Evolutionary conservation across 2,797 vertebrate genomes (phyloP).

Genomic region (Aulostomus chinensis): DNA sequence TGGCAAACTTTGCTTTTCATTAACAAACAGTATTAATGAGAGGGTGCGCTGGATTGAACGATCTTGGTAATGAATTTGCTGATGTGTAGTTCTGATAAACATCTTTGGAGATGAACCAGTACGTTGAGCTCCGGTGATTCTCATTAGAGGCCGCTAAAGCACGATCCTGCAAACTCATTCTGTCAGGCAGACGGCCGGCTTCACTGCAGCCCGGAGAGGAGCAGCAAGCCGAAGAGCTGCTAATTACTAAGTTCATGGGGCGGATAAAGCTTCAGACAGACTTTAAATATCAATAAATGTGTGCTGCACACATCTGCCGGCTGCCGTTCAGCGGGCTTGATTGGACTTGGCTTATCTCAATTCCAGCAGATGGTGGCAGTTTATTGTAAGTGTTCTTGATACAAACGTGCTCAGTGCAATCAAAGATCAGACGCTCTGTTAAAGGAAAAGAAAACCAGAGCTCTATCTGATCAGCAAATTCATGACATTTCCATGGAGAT

Average conservation of each 20-base stretch:
- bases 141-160: constrained; percentile 19
- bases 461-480: constrained; percentile 31
- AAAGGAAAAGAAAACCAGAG: constrained; percentile 35
- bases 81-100: constrained; percentile 10
- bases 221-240: constrained; percentile 57
- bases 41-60: background rate
- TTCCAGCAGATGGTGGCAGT: constrained; percentile 71
- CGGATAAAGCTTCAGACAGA: constrained; percentile 50
- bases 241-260: constrained; percentile 69
- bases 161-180: constrained; percentile 24
- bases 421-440: constrained; percentile 36
- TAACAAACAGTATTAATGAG: too few relatives aligned
- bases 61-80: background rate
- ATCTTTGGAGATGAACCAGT: constrained; percentile 9
- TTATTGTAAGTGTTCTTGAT: constrained; percentile 65
- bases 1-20: background rate
- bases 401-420: constrained; percentile 21
- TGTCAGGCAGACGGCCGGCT: constrained; percentile 35
- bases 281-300: constrained; percentile 70
- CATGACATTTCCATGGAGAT: constrained; percentile 42
- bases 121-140: constrained; percentile 14
- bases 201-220: constrained; percentile 38
- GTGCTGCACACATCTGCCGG: constrained; percentile 59
- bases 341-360: constrained; percentile 72
- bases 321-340: constrained; percentile 62